Evolutionary conservation across 2,113 vertebrate species (phyloP).

Genomic region (Sapajus apella): DNA sequence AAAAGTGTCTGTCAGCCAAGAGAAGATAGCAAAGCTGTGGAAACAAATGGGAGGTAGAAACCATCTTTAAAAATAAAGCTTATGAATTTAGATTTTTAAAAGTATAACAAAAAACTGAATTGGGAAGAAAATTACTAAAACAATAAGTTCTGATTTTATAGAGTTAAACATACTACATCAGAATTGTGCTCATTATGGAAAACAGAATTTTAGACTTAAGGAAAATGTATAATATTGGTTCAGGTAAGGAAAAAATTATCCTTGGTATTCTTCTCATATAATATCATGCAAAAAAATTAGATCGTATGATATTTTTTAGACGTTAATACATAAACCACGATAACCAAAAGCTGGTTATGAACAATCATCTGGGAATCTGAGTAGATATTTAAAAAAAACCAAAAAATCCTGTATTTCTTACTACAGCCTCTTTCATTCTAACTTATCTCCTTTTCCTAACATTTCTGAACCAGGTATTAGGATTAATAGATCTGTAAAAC

Average conservation of each 20-base stretch:
- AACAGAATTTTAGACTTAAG: not conserved
- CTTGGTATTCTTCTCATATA: conserved; percentile 18
- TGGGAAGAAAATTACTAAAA: conserved; percentile 5
- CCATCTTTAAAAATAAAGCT: not conserved
- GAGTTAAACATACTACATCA: not conserved
- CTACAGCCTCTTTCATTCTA: not conserved
- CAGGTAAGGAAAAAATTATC: not conserved
- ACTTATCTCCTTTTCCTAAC: not conserved
- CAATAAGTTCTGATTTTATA: not conserved
- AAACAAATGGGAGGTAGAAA: not conserved
- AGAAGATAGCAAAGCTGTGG: not conserved
- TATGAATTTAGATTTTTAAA: not conserved
- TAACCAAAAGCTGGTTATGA: conserved; percentile 48
- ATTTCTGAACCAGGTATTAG: not conserved
- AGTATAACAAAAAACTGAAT: not conserved
- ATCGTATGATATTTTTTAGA: conserved; percentile 6
- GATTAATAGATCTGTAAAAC: not conserved
- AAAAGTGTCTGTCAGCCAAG: conserved; percentile 38
- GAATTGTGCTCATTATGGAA: not conserved
- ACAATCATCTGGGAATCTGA: conserved; percentile 36
- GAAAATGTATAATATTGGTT: not conserved
- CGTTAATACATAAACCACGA: conserved; percentile 42
- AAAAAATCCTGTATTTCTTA: conserved; percentile 47
- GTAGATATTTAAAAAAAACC: not conserved
- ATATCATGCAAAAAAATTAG: not conserved